A percentile compares a stretch with the other conserved stretches of the same genome.
Conservation (phyloP, 1,140 invertebrate species). For the Frieseomelitta varia region DNA sequence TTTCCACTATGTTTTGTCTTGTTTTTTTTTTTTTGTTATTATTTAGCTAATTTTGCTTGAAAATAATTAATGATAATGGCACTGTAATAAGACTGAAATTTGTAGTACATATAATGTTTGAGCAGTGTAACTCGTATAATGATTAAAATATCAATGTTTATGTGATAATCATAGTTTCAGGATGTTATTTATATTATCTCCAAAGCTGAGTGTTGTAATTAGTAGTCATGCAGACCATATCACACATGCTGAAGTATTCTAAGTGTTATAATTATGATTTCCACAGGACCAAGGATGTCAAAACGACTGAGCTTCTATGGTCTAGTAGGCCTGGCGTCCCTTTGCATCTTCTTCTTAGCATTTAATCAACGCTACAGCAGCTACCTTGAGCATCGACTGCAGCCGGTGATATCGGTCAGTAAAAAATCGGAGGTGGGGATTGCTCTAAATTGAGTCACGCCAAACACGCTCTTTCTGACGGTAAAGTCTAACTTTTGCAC, state of each 20-base stretch:
- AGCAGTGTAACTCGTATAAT: no score
- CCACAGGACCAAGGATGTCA: conserved; percentile 73
- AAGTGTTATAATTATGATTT: background rate
- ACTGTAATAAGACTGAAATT: no score
- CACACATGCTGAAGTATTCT: background rate
- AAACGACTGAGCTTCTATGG: conserved; percentile 78
- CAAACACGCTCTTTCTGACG: conserved; percentile 67
- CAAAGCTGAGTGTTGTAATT: background rate
- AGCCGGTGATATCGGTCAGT: conserved; percentile 79
- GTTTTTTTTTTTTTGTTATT: background rate
- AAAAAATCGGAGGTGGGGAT: conserved; percentile 67
- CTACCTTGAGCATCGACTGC: conserved; percentile 78
- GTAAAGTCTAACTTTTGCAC: conserved; percentile 68
- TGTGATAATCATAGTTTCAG: no score
- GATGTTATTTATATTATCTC: background rate
- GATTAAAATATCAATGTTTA: no score
- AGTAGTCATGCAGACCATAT: background rate
- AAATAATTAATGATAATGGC: background rate
- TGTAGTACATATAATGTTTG: no score
- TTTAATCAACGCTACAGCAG: conserved; percentile 79
- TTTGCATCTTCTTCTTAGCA: conserved; percentile 80
- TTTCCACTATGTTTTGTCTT: background rate
- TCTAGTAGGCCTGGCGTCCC: conserved; percentile 76
- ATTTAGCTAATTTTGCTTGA: background rate
- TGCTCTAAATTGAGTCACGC: conserved; percentile 68